These are phyloP conservation scores for cattle (Bos taurus) DNA, from an alignment of 2,113 vertebrate genomes.

Conservation along the genomic window DNA sequence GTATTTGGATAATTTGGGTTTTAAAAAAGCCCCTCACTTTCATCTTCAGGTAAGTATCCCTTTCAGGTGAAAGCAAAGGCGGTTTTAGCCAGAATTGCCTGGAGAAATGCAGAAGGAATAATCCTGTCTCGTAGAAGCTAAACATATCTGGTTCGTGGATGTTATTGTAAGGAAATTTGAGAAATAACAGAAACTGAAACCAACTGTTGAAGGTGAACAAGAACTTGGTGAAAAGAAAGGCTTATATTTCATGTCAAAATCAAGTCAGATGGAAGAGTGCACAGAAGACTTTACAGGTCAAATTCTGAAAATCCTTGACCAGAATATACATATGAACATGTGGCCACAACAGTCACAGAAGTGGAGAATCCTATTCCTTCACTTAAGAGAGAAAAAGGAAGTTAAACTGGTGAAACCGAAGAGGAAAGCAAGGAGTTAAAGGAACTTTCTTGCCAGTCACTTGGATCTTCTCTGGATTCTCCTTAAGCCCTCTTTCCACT, in stretches of 20 bases:
- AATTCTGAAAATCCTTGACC: background rate
- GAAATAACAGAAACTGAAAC: slow-evolving; percentile 50
- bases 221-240: background rate
- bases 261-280: background rate
- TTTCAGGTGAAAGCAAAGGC: background rate
- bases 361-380: background rate
- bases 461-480: background rate
- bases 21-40: background rate
- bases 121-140: background rate
- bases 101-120: background rate
- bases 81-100: slow-evolving; percentile 45
- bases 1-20: background rate
- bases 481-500: background rate
- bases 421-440: background rate
- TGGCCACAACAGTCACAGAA: rapidly evolving
- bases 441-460: no score
- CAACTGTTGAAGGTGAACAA: slow-evolving; percentile 38
- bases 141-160: background rate
- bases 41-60: background rate
- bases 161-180: slow-evolving; percentile 64
- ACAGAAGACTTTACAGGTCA: background rate
- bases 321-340: background rate
- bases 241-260: background rate
- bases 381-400: background rate
- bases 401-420: background rate